Evolutionary conservation across 2,888 invertebrate species (phyloP).

Genomic region (Drosophila picticornis): DNA sequence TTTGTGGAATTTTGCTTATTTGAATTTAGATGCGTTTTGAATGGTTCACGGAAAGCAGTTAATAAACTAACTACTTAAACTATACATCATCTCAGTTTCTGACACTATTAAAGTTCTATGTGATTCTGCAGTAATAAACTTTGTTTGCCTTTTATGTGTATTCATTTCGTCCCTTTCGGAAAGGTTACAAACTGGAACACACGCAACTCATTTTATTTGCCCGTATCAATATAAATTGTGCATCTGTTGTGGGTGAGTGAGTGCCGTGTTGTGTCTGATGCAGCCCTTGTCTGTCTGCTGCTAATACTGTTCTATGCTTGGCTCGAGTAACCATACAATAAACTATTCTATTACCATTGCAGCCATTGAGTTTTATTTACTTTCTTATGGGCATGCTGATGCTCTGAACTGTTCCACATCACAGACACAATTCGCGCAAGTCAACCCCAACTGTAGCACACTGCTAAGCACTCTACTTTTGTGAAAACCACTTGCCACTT

Average conservation of each 20-base stretch:
- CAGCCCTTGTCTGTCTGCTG: conserved; percentile 22
- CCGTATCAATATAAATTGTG: conserved; percentile 12
- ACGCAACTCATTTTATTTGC: not conserved
- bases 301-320: conserved; percentile 18
- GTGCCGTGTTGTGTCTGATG: not conserved
- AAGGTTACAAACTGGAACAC: not conserved
- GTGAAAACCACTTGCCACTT: not conserved
- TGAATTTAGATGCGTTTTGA: not conserved
- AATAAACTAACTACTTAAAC: not conserved
- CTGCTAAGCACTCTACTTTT: conserved; percentile 34
- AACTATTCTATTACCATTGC: conserved; percentile 4
- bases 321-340: not conserved
- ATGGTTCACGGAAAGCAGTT: not conserved
- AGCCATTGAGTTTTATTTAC: conserved; percentile 47
- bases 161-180: not conserved
- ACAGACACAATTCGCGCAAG: conserved; percentile 10
- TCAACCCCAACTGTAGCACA: conserved; percentile 33
- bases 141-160: not conserved
- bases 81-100: not conserved
- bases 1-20: not conserved
- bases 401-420: conserved; percentile 40
- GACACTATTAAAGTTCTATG: not conserved
- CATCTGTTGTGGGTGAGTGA: not conserved
- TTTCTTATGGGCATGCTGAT: conserved; percentile 62
- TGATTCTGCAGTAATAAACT: not conserved